Evolutionary conservation across 2,113 vertebrate genomes (phyloP), one percentile per base, ranked within the genome.

Genomic region (Indicator indicator): DNA sequence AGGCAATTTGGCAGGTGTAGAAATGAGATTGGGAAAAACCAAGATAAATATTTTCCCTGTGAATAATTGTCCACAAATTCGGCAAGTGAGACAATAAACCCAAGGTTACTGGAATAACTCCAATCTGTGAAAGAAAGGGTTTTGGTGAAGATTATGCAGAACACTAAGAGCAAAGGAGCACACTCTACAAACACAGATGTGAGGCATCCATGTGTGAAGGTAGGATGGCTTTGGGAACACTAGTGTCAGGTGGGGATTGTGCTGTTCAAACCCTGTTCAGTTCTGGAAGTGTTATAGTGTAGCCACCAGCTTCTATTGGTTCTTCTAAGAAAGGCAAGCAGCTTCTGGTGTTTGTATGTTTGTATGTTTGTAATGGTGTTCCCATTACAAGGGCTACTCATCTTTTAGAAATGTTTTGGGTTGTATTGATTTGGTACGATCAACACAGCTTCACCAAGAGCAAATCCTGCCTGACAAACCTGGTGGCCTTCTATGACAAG

Each of bases 21-120:
- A 82, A 95, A 82, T 56, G 58, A 85, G 65, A 89, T 83, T 88
- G 90, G 93, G 85, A 94, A 96, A 97, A 96, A 87, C 77, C 36
- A 90, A 75, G 81, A 95, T 84, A 84, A 87, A 91, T 86, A 81
- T 86, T 94, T 97, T 96, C 77, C 94, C 74, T 74, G 71, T 85
- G 94, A 96, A 93, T 93, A 91, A 96, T 30, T 91, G 94, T 87
- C 83, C 87, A 80, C 68, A 83, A 90, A 64, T 56, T 62, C 72
- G 80, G 20, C 62, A 90, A 93, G 79, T 68, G 84, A 94, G 64
- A 62, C n/a, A 89, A 73, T 92, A 86, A 93, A 94, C 84, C 23
- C 55, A 3, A 0, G 64, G 12, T 88, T 87, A 54, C 65, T 74
- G 95, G 68, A 86, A 82, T 63, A 92, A 85, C 52, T 89, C 78